Evolutionary conservation across 2,113 vertebrate genomes (phyloP), one percentile per base, ranked within the genome.

Genomic region (Nyctereutes procyonoides): DNA sequence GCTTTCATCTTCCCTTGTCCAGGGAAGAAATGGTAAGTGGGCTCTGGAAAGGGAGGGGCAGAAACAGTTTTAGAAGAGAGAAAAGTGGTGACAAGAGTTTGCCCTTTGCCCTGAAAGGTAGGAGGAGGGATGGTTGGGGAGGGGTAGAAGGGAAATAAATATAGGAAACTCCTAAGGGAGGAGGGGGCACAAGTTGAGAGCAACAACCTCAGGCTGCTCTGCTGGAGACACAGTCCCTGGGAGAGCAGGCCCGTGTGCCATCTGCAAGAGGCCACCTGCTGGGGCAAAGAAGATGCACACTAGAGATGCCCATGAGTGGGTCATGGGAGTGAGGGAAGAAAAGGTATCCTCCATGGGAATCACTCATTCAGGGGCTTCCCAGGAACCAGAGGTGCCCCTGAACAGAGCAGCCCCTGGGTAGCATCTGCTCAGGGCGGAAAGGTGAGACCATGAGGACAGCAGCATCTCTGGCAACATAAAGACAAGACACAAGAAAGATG

Each of bases 271-370:
- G 14, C 13, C 17, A 16, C 48, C 38, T 35, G 32, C 19, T 43
- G 58, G 28, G 35, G 19, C 12, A 11, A 48, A 85, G 62, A 7
- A 11, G 51, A 17, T 22, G 24, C 35, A 67, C 11, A 32, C 32
- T 1, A 38, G 30, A 80, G 73, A 80, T 71, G 26, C 4, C 58
- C 19, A 28, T 3, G 28, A 85, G 20, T 11, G 4, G 48, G 32
- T 15, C 35, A 0, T 4, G 19, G 51, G 19, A 32, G 24, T 2
- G 19, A 82, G 56, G 6, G 17, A 83, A 30, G 48, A 76, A 85
- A 56, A 67, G 22, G 26, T 30, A 1, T 32, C 53, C 15, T 83
- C 67, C 35, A 0, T 8, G 0, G 2, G 28, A 43, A 0, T 28
- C 30, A 2, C 22, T 69, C 16, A 26, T 11, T 16, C 32, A 12